Evolutionary conservation across 2,797 vertebrate genomes (phyloP).

Genomic region (Takifugu rubripes): DNA sequence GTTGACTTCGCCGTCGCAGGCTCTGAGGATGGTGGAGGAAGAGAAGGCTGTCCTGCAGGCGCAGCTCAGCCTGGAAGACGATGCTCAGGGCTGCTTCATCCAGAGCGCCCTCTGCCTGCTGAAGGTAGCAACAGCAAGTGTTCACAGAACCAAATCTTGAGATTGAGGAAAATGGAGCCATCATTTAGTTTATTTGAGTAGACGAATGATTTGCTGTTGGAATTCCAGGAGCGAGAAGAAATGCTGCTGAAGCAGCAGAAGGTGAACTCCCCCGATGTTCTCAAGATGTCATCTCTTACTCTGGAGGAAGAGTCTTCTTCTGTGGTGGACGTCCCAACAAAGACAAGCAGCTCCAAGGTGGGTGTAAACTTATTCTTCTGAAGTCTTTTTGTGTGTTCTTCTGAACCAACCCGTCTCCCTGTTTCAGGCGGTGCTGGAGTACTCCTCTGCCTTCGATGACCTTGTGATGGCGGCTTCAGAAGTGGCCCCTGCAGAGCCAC

Average conservation of each 20-base stretch:
- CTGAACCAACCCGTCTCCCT: neutral
- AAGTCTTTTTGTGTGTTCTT: neutral
- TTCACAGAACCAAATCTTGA: neutral
- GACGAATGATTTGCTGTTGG: neutral
- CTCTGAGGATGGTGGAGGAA: constrained; percentile 83
- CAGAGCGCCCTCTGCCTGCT: constrained; percentile 69
- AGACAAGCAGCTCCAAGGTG: constrained; percentile 63
- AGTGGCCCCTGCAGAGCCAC: constrained; percentile 39
- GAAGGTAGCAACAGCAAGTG: constrained; percentile 48
- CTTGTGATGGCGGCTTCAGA: constrained; percentile 80
- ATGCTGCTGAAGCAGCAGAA: constrained; percentile 72
- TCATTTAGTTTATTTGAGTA: too few relatives aligned
- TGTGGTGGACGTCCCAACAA: constrained; percentile 56
- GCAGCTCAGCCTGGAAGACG: constrained; percentile 77
- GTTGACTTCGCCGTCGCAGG: constrained; percentile 86
- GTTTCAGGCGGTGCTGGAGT: constrained; percentile 81
- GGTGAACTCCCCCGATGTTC: constrained; percentile 35
- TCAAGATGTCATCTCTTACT: constrained; percentile 79
- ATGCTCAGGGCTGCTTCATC: constrained; percentile 62
- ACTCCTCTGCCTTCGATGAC: constrained; percentile 89
- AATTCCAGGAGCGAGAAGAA: constrained; percentile 82
- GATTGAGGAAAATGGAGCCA: neutral
- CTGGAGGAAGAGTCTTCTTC: constrained; percentile 70
- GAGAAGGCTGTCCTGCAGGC: constrained; percentile 82
- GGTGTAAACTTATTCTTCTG: neutral